Evolutionary conservation across 2,797 vertebrate species (phyloP).

Genomic region (Morus bassanus): DNA sequence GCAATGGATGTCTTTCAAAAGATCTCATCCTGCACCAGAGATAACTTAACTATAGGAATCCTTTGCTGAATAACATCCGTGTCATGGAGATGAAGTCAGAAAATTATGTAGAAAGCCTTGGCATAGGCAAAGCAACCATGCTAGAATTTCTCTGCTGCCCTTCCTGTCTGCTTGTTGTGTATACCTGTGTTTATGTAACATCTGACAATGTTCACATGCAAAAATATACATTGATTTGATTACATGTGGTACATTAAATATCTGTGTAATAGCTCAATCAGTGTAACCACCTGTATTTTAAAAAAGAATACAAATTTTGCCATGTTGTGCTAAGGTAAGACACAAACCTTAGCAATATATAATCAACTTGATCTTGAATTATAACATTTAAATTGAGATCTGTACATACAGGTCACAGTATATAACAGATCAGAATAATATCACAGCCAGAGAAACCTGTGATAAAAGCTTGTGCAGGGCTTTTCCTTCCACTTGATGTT

Average conservation of each 20-base stretch:
- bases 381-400: neutral
- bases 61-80: neutral
- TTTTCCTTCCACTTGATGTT: slow-evolving; percentile 49
- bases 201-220: neutral
- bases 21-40: neutral
- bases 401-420: neutral
- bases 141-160: neutral
- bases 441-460: neutral
- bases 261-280: neutral
- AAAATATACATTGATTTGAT: neutral
- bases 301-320: neutral
- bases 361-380: slow-evolving; percentile 5
- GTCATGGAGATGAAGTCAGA: neutral
- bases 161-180: neutral
- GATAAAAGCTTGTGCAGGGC: neutral
- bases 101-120: neutral
- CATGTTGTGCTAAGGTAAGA: neutral
- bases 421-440: too few relatives aligned
- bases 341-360: neutral
- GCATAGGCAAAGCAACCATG: accelerated
- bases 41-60: neutral
- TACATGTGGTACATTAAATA: neutral
- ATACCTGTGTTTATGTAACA: neutral
- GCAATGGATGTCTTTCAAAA: neutral
- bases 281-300: neutral